A percentile compares a stretch with the other conserved stretches of the same genome.
phyloP scores from a whole-genome alignment of 2,113 vertebrate genomes.

The Petroica traversi region DNA sequence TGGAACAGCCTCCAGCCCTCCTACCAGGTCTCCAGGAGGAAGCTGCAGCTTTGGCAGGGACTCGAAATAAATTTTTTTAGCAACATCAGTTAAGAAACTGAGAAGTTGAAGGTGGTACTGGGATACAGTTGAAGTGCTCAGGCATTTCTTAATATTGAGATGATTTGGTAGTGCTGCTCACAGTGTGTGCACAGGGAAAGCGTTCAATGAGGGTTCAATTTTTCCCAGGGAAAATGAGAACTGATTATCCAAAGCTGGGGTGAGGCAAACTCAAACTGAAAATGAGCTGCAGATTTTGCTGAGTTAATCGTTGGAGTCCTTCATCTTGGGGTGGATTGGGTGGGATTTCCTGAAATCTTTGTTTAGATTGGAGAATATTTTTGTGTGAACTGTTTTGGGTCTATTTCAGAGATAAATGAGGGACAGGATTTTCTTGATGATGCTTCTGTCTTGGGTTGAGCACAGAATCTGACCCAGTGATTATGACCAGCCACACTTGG shows the following conservation, averaged over 20 bases:
- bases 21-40: not conserved
- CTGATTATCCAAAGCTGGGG: not conserved
- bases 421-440: not conserved
- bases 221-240: not conserved
- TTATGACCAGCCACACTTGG: not conserved
- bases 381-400: not conserved
- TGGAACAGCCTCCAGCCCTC: not conserved
- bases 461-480: not conserved
- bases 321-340: not conserved
- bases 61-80: not conserved
- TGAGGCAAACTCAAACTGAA: not conserved
- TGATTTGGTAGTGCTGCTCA: fast-evolving
- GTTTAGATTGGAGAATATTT: not conserved
- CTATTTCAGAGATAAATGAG: not conserved
- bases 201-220: not conserved
- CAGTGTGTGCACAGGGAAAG: fast-evolving
- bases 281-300: not conserved
- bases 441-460: not conserved
- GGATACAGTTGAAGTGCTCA: not conserved
- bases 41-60: not conserved
- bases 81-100: not conserved
- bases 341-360: not conserved
- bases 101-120: not conserved
- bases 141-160: not conserved
- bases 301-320: not conserved